Percentiles rank a stretch among this genome's conserved stretches.
Conservation (phyloP, 35 echinoderm and acorn worm species). For the Hemicentrotus pulcherrimus region DNA sequence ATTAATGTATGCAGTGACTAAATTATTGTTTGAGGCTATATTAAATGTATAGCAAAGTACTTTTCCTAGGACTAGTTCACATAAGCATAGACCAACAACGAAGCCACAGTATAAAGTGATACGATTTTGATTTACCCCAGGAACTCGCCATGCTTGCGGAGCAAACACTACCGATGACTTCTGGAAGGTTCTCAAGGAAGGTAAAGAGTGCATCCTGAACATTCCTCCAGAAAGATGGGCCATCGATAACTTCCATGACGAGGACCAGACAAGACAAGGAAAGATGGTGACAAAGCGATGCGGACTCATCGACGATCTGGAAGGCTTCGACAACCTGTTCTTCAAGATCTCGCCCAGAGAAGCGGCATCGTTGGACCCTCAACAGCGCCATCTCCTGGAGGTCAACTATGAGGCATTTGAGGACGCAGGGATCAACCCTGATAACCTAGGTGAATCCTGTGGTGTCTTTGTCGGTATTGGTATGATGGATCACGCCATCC, state of each 20-base stretch:
- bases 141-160: slow-evolving; percentile 80
- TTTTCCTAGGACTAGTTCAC: no score
- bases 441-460: slow-evolving; percentile 50
- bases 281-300: slow-evolving; percentile 81
- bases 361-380: slow-evolving; percentile 86
- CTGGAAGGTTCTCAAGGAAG: slow-evolving; percentile 83
- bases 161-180: slow-evolving; percentile 66
- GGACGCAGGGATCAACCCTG: slow-evolving; percentile 82
- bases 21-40: no score
- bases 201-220: slow-evolving; percentile 74
- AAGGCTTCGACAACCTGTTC: slow-evolving; percentile 84
- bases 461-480: slow-evolving; percentile 90
- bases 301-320: slow-evolving; percentile 78
- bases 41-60: no score
- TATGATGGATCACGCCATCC: slow-evolving; percentile 84
- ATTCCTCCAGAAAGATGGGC: slow-evolving; percentile 81
- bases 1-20: no score
- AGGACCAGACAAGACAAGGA: slow-evolving; percentile 73
- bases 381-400: slow-evolving; percentile 85
- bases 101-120: no score
- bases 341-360: slow-evolving; percentile 92
- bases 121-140: slow-evolving; percentile 4
- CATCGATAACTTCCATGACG: slow-evolving; percentile 76
- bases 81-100: no score
- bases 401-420: slow-evolving; percentile 90